Evolutionary conservation across 1,140 invertebrate genomes (phyloP).

Genomic region (Brachystomella parvula): DNA sequence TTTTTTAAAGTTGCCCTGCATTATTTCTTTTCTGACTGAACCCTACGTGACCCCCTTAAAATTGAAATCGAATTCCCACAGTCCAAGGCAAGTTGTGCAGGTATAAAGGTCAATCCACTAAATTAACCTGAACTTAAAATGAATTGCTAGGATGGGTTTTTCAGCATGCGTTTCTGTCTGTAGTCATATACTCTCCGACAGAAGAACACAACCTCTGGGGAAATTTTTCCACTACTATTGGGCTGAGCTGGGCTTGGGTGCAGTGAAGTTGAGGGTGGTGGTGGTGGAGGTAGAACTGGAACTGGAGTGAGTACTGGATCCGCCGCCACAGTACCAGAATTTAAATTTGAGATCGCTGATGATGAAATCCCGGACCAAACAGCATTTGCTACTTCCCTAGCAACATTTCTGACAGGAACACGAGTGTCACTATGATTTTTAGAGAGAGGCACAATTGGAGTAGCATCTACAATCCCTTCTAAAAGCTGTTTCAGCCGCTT

Average conservation of each 20-base stretch:
- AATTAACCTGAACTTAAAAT: background rate
- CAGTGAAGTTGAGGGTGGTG: constrained; percentile 38
- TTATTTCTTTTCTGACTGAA: no score
- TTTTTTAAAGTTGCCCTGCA: no score
- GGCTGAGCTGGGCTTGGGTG: constrained; percentile 53
- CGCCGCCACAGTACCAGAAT: background rate
- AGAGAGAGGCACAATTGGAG: constrained; percentile 51
- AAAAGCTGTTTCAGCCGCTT: constrained; percentile 55
- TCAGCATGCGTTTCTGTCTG: constrained; percentile 56
- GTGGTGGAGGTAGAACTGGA: constrained; percentile 6
- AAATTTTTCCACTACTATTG: constrained; percentile 62
- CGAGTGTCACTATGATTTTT: constrained; percentile 23
- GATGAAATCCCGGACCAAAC: constrained; percentile 25
- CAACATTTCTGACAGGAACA: constrained; percentile 22
- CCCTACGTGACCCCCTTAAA: no score
- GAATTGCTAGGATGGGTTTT: constrained; percentile 44
- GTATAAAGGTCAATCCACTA: no score
- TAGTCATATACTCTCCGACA: constrained; percentile 92
- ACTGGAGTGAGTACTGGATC: background rate
- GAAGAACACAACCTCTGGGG: constrained; percentile 82
- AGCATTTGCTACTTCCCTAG: constrained; percentile 30
- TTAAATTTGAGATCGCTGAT: background rate
- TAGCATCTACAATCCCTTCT: constrained; percentile 49
- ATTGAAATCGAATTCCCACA: no score
- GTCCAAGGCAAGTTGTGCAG: no score